Base-by-base conservation (phyloP, 2,888 invertebrate species). In the Sceliomorpha sp. region DNA sequence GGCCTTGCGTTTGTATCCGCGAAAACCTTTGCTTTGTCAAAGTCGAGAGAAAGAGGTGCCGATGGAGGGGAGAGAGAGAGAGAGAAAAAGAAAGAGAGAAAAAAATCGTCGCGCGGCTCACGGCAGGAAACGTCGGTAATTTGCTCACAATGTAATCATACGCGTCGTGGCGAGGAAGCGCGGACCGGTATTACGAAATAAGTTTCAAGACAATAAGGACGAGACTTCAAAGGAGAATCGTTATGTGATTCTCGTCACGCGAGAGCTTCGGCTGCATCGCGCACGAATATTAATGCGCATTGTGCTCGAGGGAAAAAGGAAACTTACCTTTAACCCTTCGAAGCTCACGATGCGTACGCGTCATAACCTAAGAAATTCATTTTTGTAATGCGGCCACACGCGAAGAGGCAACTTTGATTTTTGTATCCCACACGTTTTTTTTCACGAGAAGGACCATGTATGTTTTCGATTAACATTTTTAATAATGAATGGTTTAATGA, bases 101-200 rank as follows among this genome's bases (percentile, higher is more conserved):
- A 36, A 55, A 59, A 50, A 44, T 60, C 44, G 48, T 44, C 53
- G 48, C 60, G 31, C 26, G 48, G 29, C 29, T 44, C 42, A 34
- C 50, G 53, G 40, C 51, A 40, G 27, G 47, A 37, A 37, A 42
- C 39, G 42, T 50, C 58, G 64, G 51, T 66, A 66, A 66, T 66
- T 67, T 67, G 67, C 67, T 53, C 59, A 67, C 67, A 66, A 59
- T 66, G 64, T 45, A 66, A 66, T 58, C 64, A 39, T 15, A n/a
- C n/a, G 53, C 44, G 31, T 20, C 31, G 32, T 15, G 36, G 40
- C 26, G 55, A 50, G 60, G 50, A 67, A 67, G 67, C 60, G 67
- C 67, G n/a, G 50, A 67, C 55, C 59, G 47, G 67, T 37, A 55
- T 67, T 67, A 67, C 60, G 67, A 67, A 67, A 67, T 53, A 27